phyloP scores from a whole-genome alignment of 2,113 vertebrate genomes.

The Tragelaphus buxtoni region DNA sequence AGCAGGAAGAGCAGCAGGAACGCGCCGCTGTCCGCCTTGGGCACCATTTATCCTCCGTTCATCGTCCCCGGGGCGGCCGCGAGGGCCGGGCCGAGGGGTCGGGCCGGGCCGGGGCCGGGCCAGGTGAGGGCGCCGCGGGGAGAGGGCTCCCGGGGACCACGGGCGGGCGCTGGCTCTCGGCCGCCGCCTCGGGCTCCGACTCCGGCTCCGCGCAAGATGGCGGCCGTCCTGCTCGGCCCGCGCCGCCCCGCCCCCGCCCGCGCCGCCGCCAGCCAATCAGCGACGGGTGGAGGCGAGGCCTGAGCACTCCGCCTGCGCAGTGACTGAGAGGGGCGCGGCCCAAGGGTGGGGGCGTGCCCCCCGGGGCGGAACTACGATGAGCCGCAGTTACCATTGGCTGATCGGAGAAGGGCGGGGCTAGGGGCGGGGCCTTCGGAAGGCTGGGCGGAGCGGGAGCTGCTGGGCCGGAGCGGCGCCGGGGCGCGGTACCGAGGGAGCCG shows the following conservation, averaged over 20 bases:
- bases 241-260: not conserved
- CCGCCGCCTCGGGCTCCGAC: not conserved
- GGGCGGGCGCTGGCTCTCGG: not conserved
- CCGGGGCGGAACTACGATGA: not conserved
- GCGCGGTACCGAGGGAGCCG: not conserved
- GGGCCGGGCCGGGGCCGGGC: not conserved
- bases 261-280: slow-evolving; percentile 27
- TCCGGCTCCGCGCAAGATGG: slow-evolving; percentile 71
- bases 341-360: not conserved
- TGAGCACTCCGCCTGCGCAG: not conserved
- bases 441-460: too few species aligned
- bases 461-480: too few species aligned
- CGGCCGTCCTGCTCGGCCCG: slow-evolving; percentile 49
- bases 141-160: not conserved
- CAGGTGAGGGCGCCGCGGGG: not conserved
- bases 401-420: not conserved
- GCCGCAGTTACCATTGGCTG: slow-evolving; percentile 68
- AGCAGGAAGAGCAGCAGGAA: slow-evolving; percentile 93
- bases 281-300: not conserved
- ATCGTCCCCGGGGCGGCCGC: slow-evolving; percentile 87
- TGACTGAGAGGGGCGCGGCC: not conserved
- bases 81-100: slow-evolving; percentile 44
- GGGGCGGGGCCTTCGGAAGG: fast-evolving
- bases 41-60: slow-evolving; percentile 99
- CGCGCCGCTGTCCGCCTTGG: slow-evolving; percentile 94